Evolutionary conservation across 1,140 invertebrate genomes (phyloP).

Genomic region (Atta texana): DNA sequence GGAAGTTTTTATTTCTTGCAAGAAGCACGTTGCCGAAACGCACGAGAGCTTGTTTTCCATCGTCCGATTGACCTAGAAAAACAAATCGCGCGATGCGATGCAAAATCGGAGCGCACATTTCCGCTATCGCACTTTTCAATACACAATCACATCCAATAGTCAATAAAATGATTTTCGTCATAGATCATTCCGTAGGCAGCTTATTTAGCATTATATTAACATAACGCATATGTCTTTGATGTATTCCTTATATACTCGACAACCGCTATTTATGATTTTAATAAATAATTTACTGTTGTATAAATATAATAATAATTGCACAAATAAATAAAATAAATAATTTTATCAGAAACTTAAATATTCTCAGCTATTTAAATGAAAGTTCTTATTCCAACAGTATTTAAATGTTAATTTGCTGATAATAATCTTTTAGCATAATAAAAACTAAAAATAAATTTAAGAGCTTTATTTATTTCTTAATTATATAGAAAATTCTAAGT

Average conservation of each 20-base stretch:
- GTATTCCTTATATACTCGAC: not conserved
- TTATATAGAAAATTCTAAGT: not conserved
- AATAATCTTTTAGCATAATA: not conserved
- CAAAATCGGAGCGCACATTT: slow-evolving; percentile 15
- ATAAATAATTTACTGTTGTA: slow-evolving; percentile 13
- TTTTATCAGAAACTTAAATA: not conserved
- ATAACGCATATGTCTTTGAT: not conserved
- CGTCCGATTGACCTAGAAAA: slow-evolving; percentile 62
- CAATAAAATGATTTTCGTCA: not conserved
- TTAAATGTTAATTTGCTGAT: not conserved
- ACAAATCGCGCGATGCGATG: slow-evolving; percentile 43
- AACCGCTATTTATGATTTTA: not conserved
- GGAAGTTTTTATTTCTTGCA: not conserved
- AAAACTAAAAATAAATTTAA: slow-evolving; percentile 26
- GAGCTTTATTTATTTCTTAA: not conserved
- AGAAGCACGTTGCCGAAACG: not conserved
- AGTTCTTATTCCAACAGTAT: not conserved
- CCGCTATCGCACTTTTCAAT: slow-evolving; percentile 34
- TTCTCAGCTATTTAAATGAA: not conserved
- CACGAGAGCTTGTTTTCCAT: slow-evolving; percentile 27
- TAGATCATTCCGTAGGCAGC: slow-evolving; percentile 14
- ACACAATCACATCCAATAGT: slow-evolving; percentile 37
- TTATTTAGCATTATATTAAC: slow-evolving; percentile 36
- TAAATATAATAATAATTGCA: no score
- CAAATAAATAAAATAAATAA: not conserved